Percentiles rank a stretch among this genome's conserved stretches.
Evolutionary conservation across 2,888 invertebrate genomes (phyloP).

Genomic region (Caenorhabditis auriculariae): DNA sequence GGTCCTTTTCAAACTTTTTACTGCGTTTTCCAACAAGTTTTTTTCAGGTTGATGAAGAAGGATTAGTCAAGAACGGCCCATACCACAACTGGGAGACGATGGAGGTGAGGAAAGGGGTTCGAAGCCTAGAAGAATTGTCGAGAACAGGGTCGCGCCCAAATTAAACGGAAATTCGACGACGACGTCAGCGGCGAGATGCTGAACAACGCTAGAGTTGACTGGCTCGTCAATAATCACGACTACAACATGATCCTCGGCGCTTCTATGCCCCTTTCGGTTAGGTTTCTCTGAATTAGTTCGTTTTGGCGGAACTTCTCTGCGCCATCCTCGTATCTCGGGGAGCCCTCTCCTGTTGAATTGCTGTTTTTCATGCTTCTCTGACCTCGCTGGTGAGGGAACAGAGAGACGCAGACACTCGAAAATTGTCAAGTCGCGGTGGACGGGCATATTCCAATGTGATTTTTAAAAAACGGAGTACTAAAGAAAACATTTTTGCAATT

Average conservation of each 20-base stretch:
- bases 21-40: no score
- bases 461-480: no score
- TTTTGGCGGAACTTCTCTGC: no score
- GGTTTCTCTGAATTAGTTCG: no score
- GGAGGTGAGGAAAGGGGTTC: slow-evolving; percentile 35
- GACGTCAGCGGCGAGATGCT: slow-evolving; percentile 49
- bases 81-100: slow-evolving; percentile 63
- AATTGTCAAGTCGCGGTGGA: no score
- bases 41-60: slow-evolving; percentile 49
- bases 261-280: slow-evolving; percentile 33
- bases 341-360: neutral
- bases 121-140: neutral
- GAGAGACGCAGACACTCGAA: no score
- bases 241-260: slow-evolving; percentile 34
- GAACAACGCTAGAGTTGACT: slow-evolving; percentile 51
- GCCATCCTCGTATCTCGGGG: neutral
- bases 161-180: slow-evolving; percentile 26
- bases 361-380: no score
- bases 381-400: no score
- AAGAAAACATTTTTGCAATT: no score
- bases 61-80: slow-evolving; percentile 62
- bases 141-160: slow-evolving; percentile 26
- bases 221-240: slow-evolving; percentile 29
- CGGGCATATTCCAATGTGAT: no score
- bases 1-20: no score